Evolutionary conservation across 2,797 vertebrate species (phyloP).

Genomic region (Antrozous pallidus): DNA sequence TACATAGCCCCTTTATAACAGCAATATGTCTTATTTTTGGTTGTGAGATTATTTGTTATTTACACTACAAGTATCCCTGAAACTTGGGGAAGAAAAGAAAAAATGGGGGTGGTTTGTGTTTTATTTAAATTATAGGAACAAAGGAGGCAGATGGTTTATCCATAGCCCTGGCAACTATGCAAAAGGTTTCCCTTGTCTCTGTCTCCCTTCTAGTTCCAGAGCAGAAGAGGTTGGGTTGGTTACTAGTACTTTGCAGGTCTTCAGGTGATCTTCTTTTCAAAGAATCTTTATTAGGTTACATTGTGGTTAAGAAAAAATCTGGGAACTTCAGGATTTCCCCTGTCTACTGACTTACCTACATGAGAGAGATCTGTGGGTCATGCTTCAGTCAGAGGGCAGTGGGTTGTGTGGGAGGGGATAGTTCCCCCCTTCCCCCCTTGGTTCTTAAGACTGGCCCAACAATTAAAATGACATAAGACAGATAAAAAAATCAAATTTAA

Average conservation of each 20-base stretch:
- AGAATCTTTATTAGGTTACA: background rate
- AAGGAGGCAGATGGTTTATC: background rate
- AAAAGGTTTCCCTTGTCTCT: background rate
- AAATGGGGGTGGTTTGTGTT: background rate
- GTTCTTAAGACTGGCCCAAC: background rate
- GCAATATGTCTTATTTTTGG: background rate
- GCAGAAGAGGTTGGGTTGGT: background rate
- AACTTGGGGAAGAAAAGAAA: background rate
- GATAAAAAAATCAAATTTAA: background rate
- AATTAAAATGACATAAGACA: background rate
- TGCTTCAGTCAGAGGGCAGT: background rate
- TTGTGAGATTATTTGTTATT: background rate
- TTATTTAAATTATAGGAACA: background rate
- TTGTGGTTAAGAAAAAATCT: background rate
- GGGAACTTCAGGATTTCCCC: background rate
- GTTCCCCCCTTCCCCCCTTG: background rate
- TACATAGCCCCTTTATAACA: background rate
- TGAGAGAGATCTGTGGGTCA: background rate
- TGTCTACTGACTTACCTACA: background rate
- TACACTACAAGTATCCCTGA: background rate
- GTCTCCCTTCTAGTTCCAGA: background rate
- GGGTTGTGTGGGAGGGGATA: background rate
- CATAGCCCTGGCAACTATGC: background rate
- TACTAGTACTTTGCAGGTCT: background rate
- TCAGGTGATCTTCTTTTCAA: background rate